Evolutionary conservation across 1,140 invertebrate species (phyloP).

Genomic region (Panagrolaimus sp.): DNA sequence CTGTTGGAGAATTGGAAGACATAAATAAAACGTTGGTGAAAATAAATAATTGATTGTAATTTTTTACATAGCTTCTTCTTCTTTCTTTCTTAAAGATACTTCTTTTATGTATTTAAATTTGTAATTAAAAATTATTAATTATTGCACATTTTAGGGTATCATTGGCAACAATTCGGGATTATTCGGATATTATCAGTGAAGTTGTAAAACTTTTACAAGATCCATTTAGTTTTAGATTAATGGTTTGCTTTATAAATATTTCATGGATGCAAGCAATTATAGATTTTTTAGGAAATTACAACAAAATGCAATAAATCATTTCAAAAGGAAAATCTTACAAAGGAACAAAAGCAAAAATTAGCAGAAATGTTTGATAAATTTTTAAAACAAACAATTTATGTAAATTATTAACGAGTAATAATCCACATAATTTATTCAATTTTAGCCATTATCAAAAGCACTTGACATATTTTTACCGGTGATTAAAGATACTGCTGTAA

Average conservation of each 20-base stretch:
- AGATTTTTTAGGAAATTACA: neutral
- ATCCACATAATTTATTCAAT: slow-evolving; percentile 16
- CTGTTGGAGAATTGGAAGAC: neutral
- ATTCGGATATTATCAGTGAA: slow-evolving; percentile 36
- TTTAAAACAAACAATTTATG: slow-evolving; percentile 11
- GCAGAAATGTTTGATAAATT: slow-evolving; percentile 9
- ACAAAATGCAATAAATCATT: slow-evolving; percentile 3
- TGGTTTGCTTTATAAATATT: slow-evolving; percentile 14
- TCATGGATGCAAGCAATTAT: neutral
- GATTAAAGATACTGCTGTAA: slow-evolving; percentile 28
- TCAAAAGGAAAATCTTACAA: slow-evolving; percentile 1
- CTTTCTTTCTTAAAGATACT: neutral
- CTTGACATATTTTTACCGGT: slow-evolving; percentile 37
- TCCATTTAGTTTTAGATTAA: slow-evolving; percentile 36
- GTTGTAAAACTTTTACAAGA: slow-evolving; percentile 32
- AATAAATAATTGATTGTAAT: neutral
- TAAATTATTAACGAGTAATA: neutral
- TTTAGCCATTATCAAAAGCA: slow-evolving; percentile 45
- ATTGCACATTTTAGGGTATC: slow-evolving; percentile 17
- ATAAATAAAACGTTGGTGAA: slow-evolving; percentile 14
- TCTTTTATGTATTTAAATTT: too few species aligned
- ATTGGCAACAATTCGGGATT: slow-evolving; percentile 27
- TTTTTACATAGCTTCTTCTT: neutral
- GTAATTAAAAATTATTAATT: neutral
- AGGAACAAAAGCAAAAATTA: neutral